Conservation (phyloP, 1,140 invertebrate genomes). For the Magallana ariakensis region DNA sequence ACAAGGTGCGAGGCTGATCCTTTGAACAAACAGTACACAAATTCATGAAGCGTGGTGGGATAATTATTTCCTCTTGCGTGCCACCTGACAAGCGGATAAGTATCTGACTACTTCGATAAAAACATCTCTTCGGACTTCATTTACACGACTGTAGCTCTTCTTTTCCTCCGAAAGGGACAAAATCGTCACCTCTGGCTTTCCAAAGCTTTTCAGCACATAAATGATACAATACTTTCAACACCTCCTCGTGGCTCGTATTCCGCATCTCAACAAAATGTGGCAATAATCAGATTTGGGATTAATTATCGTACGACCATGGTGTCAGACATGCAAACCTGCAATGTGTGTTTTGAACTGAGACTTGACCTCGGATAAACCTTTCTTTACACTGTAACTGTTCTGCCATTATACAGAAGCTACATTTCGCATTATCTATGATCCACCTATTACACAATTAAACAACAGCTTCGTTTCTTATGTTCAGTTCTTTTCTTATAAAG, state of each 20-base stretch:
- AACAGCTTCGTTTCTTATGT: no score
- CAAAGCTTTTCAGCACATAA: not conserved
- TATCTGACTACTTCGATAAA: not conserved
- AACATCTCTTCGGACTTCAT: slow-evolving; percentile 8
- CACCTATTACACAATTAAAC: no score
- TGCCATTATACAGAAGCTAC: no score
- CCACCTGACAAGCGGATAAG: not conserved
- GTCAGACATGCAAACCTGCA: not conserved
- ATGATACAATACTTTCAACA: slow-evolving; percentile 6
- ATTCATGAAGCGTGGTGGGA: not conserved
- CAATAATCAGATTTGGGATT: no score
- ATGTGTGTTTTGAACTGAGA: not conserved
- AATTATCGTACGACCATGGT: no score
- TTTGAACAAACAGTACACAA: not conserved
- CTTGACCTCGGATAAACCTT: not conserved
- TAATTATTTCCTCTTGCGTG: slow-evolving; percentile 28
- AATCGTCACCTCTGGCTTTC: not conserved
- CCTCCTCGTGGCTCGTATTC: not conserved
- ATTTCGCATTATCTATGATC: no score
- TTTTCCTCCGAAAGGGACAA: not conserved
- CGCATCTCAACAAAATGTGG: no score
- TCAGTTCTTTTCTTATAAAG: no score
- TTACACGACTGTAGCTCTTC: not conserved
- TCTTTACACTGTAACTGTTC: not conserved
- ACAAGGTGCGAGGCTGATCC: no score